Conservation (phyloP, 2,797 vertebrate genomes). For the Hipposideros larvatus region DNA sequence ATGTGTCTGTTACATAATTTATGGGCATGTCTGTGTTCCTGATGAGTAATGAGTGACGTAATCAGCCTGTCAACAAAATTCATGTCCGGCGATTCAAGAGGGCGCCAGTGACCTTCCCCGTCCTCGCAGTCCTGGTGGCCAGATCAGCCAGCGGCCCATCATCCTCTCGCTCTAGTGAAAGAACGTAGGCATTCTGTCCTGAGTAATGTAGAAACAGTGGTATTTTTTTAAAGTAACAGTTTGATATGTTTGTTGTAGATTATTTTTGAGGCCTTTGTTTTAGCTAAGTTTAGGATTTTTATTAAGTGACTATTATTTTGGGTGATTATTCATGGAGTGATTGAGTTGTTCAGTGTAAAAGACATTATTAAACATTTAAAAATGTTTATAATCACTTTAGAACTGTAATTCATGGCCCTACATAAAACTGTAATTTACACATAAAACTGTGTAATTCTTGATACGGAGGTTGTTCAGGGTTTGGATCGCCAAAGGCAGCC, state of each 20-base stretch:
- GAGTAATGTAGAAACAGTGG: background rate
- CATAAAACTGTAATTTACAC: no score
- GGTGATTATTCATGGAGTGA: background rate
- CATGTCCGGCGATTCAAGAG: background rate
- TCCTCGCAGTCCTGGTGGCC: background rate
- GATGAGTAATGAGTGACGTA: background rate
- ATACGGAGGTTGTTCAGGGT: constrained; percentile 51
- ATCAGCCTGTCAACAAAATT: background rate
- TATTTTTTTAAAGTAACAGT: background rate
- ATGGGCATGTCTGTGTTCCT: background rate
- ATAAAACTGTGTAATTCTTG: background rate
- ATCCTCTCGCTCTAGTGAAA: background rate
- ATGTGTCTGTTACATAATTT: background rate
- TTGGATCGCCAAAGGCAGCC: constrained; percentile 45
- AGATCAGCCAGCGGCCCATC: background rate
- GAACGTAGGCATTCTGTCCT: background rate
- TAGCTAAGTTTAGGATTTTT: constrained; percentile 46
- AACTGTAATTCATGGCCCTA: constrained; percentile 32
- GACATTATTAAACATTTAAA: constrained; percentile 60
- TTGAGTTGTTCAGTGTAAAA: constrained; percentile 42
- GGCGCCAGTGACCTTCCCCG: background rate
- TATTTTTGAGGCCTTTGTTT: constrained; percentile 47
- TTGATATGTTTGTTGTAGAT: constrained; percentile 21
- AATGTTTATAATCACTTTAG: constrained; percentile 23
- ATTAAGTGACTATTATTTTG: background rate